phyloP scores from a whole-genome alignment of 1,140 invertebrate species.

The Tetramorium alpestre region DNA sequence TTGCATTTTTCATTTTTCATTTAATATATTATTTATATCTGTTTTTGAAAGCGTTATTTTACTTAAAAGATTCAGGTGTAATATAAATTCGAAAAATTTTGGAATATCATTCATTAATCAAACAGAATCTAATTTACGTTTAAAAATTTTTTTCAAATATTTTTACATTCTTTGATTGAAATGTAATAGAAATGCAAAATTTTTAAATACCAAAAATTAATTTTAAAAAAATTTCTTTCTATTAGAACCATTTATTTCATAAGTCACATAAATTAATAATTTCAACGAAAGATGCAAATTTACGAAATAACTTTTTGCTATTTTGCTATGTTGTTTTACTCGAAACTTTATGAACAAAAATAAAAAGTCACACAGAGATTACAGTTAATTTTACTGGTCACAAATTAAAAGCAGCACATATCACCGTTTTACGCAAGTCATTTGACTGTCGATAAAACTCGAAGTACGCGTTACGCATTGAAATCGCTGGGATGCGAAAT shows the following conservation, averaged over 20 bases:
- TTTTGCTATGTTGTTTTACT: background rate
- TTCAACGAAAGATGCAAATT: background rate
- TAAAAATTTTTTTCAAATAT: background rate
- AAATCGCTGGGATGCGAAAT: slow-evolving; percentile 34
- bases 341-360: background rate
- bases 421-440: slow-evolving; percentile 4
- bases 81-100: background rate
- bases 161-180: background rate
- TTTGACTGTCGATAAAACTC: slow-evolving; percentile 25
- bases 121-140: background rate
- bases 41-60: background rate
- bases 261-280: background rate
- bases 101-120: background rate
- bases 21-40: slow-evolving; percentile 3
- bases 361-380: background rate
- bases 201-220: background rate
- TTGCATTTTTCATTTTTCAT: background rate
- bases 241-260: background rate
- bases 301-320: background rate
- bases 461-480: background rate
- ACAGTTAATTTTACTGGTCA: background rate
- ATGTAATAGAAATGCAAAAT: background rate
- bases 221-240: background rate
- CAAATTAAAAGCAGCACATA: slow-evolving; percentile 6
- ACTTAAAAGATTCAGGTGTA: background rate